Conservation (phyloP, 2,888 invertebrate genomes). For the Oscheius sp. region DNA sequence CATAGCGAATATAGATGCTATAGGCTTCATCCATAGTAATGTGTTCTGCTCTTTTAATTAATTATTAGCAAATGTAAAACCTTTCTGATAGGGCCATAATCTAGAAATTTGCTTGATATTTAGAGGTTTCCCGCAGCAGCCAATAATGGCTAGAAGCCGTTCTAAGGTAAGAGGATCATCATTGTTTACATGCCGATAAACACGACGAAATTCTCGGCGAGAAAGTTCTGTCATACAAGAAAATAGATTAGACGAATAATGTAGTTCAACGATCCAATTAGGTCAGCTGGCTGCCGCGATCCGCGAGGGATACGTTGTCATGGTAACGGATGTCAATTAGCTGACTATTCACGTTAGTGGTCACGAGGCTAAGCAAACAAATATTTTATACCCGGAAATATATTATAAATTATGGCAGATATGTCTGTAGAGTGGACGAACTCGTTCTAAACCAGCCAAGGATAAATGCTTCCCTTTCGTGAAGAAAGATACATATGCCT, state of each 20-base stretch:
- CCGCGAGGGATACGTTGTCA: no score
- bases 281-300: no score
- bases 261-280: no score
- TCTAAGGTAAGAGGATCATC: constrained; percentile 7
- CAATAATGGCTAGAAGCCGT: constrained; percentile 7
- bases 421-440: background rate
- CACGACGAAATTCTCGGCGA: constrained; percentile 21
- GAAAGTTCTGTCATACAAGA: no score
- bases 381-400: no score
- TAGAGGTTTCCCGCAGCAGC: constrained; percentile 12
- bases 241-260: no score
- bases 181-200: background rate
- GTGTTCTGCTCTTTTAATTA: background rate
- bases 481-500: background rate
- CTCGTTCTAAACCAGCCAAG: constrained; percentile 7
- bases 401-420: no score
- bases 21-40: constrained; percentile 18
- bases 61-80: background rate
- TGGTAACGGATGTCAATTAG: no score
- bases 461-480: constrained; percentile 6
- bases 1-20: constrained; percentile 14
- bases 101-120: background rate
- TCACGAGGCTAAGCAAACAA: no score
- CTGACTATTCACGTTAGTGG: no score
- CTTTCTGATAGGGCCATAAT: constrained; percentile 10